Evolutionary conservation across 1,140 invertebrate genomes (phyloP), one percentile per base, ranked within the genome.

Genomic region (honey bee (Apis mellifera)): DNA sequence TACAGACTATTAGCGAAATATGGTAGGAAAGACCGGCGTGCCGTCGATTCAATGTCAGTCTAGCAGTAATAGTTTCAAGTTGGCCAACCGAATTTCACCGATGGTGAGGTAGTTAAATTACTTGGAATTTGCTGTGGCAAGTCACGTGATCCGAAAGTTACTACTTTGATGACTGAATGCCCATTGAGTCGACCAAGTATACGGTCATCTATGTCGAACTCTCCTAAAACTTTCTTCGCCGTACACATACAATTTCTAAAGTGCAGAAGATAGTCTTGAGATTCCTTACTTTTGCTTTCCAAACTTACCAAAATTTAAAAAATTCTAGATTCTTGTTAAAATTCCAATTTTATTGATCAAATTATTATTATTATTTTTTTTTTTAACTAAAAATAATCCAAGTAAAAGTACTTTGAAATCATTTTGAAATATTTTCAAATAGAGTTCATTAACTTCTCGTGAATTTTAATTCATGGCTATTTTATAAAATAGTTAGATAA

Each of bases 161-260:
- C 66, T 26, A 52, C 23, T 70, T 78, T 52, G 77, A 78, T 70
- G 76, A 69, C 42, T 59, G 76, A 69, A 59, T 78, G 52, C n/a
- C 65, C 21, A 78, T 59, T 9, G 54, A 69, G 32, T 59, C 52
- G 52, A 21, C 11, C 76, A 69, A 78, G 65, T 69, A 59, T 59
- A 11, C 42, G 52, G 1, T 50, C 32, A 42, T 48, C 54, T 21
- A 17, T 15, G 32, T 8, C 26, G 19, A 69, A 78, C 32, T 78
- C 65, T 26, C n/a, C 17, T 23, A 69, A 59, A 69, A 78, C 54
- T 78, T 48, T 9, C 65, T 48, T 19, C 54, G 19, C 23, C n/a
- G 8, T 3, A 19, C 54, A 59, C 64, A 23, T 32, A 59, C 64
- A 48, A 68, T 68, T 26, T 23, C 52, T 1, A 15, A n/a, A 50